phyloP scores from a whole-genome alignment of 2,797 vertebrate species.

The Calcarius lapponicus region DNA sequence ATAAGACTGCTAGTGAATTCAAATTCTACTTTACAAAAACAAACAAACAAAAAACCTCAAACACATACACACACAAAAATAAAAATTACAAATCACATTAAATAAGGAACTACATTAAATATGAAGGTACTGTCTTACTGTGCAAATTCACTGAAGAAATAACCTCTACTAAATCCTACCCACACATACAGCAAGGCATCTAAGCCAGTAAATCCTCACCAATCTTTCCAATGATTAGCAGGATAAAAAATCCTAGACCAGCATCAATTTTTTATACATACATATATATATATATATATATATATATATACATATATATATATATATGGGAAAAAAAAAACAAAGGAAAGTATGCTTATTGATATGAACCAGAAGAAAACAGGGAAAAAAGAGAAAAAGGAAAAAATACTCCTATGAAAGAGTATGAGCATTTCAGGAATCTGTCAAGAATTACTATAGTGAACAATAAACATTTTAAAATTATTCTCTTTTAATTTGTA shows the following conservation, averaged over 20 bases:
- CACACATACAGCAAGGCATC: neutral
- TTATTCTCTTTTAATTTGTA: neutral
- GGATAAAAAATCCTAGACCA: constrained; percentile 25
- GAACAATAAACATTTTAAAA: neutral
- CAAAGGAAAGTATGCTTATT: neutral
- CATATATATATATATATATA: neutral
- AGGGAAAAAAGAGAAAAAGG: neutral
- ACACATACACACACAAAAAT: neutral
- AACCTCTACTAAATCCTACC: neutral
- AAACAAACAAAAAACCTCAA: neutral
- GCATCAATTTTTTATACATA: neutral
- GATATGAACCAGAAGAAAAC: neutral
- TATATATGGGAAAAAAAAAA: neutral
- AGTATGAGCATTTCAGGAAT: neutral
- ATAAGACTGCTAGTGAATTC: neutral
- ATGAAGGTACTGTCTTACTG: neutral
- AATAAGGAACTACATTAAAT: neutral
- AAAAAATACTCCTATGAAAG: neutral
- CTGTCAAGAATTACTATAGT: neutral
- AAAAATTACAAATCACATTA: neutral
- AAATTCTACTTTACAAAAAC: neutral
- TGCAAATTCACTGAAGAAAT: neutral
- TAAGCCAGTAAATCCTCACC: constrained; percentile 2
- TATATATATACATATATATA: neutral
- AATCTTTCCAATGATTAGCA: constrained; percentile 31